These are phyloP conservation scores for Ectobius pallidus DNA, from an alignment of 2,888 invertebrate genomes.

Conservation along the genomic window DNA sequence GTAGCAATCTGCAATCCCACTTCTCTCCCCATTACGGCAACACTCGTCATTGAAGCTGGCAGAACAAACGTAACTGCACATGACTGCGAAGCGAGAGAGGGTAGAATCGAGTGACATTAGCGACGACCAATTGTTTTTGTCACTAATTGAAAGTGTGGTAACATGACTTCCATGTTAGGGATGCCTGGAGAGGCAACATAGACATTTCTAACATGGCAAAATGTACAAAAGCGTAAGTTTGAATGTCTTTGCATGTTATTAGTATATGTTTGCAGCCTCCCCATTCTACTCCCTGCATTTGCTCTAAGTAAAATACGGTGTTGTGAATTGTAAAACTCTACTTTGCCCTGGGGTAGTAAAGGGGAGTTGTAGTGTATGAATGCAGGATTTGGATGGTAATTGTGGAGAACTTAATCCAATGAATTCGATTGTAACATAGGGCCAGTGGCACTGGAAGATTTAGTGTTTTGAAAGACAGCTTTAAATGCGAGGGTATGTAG, in stretches of 20 bases:
- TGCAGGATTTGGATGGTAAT: slow-evolving; percentile 17
- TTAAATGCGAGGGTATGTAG: too few relatives aligned
- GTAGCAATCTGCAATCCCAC: neutral
- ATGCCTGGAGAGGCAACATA: slow-evolving; percentile 3
- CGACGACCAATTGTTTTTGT: slow-evolving; percentile 30
- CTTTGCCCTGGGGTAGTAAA: slow-evolving; percentile 11
- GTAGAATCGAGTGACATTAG: slow-evolving; percentile 11
- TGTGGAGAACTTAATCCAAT: slow-evolving; percentile 17
- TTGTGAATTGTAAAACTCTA: slow-evolving; percentile 14
- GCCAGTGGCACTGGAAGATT: neutral
- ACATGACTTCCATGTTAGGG: slow-evolving; percentile 1
- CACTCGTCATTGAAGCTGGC: neutral
- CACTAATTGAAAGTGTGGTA: slow-evolving; percentile 35
- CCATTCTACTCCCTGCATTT: slow-evolving; percentile 1
- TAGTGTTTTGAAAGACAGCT: neutral
- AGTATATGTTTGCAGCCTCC: slow-evolving; percentile 15
- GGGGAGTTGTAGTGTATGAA: neutral
- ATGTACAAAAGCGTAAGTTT: slow-evolving; percentile 3
- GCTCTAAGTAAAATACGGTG: slow-evolving; percentile 16
- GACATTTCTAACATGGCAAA: slow-evolving; percentile 8
- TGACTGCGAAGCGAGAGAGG: too few relatives aligned
- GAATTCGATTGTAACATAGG: neutral
- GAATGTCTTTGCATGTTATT: slow-evolving; percentile 21
- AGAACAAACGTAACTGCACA: slow-evolving; percentile 8
- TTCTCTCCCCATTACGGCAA: neutral